Evolutionary conservation across 2,113 vertebrate genomes (phyloP), one percentile per base, ranked within the genome.

Genomic region (Peromyscus polionotus): DNA sequence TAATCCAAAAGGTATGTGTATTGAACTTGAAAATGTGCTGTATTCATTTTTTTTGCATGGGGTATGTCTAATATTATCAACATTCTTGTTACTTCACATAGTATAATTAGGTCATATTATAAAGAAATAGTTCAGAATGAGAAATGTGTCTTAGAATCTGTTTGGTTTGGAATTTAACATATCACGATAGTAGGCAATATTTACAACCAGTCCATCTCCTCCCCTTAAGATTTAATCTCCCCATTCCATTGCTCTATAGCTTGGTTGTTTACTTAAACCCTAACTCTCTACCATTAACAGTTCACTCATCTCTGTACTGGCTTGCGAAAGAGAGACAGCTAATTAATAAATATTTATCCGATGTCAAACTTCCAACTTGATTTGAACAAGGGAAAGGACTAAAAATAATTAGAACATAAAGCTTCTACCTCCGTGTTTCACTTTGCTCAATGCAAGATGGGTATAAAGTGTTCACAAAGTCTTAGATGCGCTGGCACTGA

Each of bases 1-100:
- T 96, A 91, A 97, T 91, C 85, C 68, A 75, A 93, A 97, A 97
- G 68, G 63, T 63, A 96, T 93, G 65, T 80, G n/a, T 42, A 94
- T 26, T 57, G 79, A 63, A 80, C 14, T 59, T 59, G 67, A n/a
- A 91, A 95, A 48, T 75, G 45, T 76, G 75, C 96, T 90, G 28
- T 45, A 45, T 19, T 63, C 79, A 94, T 97, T 97, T 67, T 59
- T 97, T 98, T 95, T 67, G 91, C n/a, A 77, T 63, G 68, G 39
- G 33, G 0, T 93, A 75, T 90, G 36, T 59, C 65, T 77, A 22
- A 70, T 28, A 61, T 68, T 67, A 83, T 28, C 83, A 84, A 57
- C 76, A 86, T 87, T 91, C n/a, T 93, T 33, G 42, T 84, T 79
- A 89, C 13, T 91, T 97, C 61, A 83, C 17, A 72, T 57, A 95